Evolutionary conservation across 2,888 invertebrate species (phyloP).

Genomic region (Latrodectus elegans): DNA sequence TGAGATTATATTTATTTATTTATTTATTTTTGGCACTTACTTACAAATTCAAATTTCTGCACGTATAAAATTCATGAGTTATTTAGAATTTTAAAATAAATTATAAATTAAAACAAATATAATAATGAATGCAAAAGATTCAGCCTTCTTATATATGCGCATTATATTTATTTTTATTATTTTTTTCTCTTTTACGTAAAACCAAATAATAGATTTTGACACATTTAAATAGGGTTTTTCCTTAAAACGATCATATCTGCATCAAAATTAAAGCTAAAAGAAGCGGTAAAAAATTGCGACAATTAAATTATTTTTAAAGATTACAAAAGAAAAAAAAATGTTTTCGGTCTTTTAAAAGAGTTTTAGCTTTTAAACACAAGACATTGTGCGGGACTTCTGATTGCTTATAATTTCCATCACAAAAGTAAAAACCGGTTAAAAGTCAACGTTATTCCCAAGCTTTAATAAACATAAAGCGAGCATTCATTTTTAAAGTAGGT

Average conservation of each 20-base stretch:
- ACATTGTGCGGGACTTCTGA: neutral
- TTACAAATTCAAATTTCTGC: too few relatives aligned
- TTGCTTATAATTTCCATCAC: constrained; percentile 51
- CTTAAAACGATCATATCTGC: neutral
- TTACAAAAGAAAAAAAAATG: constrained; percentile 21
- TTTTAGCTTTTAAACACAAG: constrained; percentile 38
- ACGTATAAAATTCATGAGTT: too few relatives aligned
- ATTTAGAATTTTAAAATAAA: too few relatives aligned
- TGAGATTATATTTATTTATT: too few relatives aligned
- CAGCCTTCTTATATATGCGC: too few relatives aligned
- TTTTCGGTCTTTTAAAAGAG: constrained; percentile 35
- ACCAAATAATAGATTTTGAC: neutral
- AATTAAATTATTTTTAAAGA: constrained; percentile 57
- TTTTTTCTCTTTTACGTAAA: neutral
- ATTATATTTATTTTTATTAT: neutral
- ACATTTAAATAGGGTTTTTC: neutral
- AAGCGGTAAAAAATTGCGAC: constrained; percentile 21
- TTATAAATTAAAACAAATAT: too few relatives aligned
- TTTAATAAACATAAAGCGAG: neutral
- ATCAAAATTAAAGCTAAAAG: neutral
- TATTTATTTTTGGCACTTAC: too few relatives aligned
- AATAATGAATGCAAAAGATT: too few relatives aligned
- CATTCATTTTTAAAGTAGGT: constrained; percentile 25
- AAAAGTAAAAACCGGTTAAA: constrained; percentile 29
- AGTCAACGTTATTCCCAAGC: neutral